Conservation (phyloP, 2,113 vertebrate genomes). For the Apodemus sylvaticus region DNA sequence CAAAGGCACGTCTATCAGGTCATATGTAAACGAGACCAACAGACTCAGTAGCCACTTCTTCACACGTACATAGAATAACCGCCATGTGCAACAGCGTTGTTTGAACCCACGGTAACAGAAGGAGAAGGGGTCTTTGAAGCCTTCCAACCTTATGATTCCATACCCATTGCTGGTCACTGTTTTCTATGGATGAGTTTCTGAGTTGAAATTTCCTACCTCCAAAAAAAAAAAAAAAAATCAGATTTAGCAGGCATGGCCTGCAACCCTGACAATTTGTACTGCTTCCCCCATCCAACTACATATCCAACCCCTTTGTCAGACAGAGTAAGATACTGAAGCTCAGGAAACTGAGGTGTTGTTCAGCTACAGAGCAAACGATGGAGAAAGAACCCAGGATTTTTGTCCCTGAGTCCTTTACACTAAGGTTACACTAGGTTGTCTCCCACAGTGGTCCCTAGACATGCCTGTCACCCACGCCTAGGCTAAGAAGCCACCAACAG, state of each 20-base stretch:
- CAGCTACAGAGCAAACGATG: background rate
- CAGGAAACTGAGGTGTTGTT: background rate
- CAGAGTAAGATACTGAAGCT: background rate
- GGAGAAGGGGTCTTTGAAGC: background rate
- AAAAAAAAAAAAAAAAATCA: background rate
- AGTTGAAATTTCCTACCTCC: background rate
- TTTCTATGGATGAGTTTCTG: background rate
- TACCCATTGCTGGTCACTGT: background rate
- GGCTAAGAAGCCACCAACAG: background rate
- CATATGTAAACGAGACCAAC: background rate
- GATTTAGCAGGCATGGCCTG: background rate
- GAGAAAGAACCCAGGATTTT: background rate
- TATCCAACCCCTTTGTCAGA: background rate
- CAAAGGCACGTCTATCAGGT: background rate
- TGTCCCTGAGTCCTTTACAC: too few relatives aligned
- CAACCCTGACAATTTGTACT: background rate
- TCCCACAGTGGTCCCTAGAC: background rate
- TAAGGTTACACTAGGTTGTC: too few relatives aligned
- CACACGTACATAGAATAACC: background rate
- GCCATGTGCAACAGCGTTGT: background rate
- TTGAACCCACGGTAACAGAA: background rate
- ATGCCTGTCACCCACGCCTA: background rate
- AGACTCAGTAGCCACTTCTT: background rate
- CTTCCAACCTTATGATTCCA: background rate
- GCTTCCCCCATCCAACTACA: background rate